Evolutionary conservation across 2,797 vertebrate genomes (phyloP).

Genomic region (Salmo trutta): DNA sequence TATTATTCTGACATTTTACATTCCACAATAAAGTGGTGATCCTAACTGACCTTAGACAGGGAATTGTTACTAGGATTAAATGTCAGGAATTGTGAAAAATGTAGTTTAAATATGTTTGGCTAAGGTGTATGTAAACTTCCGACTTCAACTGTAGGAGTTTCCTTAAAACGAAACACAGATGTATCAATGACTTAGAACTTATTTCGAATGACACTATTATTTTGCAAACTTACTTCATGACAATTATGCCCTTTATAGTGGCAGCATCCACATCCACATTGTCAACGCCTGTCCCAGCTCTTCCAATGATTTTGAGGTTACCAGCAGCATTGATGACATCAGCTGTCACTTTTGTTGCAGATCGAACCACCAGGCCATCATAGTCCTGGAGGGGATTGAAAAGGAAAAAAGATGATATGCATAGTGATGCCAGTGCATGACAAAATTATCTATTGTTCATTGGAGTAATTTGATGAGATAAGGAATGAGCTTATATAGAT

Average conservation of each 20-base stretch:
- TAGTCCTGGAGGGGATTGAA: slow-evolving; percentile 76
- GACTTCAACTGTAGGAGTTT: neutral
- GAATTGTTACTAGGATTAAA: too few species aligned
- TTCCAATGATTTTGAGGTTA: slow-evolving; percentile 89
- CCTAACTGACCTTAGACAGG: too few species aligned
- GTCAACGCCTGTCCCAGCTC: slow-evolving; percentile 95
- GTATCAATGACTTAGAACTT: neutral
- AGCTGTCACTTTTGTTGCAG: slow-evolving; percentile 92
- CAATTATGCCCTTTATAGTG: slow-evolving; percentile 90
- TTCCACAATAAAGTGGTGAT: too few species aligned
- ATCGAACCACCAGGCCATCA: slow-evolving; percentile 92
- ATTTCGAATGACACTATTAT: neutral
- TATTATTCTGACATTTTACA: too few species aligned
- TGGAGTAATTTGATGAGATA: neutral
- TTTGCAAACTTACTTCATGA: slow-evolving; percentile 90
- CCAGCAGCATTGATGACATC: slow-evolving; percentile 84
- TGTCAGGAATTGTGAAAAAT: too few species aligned
- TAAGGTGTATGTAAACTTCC: too few species aligned
- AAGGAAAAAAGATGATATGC: neutral
- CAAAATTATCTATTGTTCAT: neutral
- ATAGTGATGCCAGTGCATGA: neutral
- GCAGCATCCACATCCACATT: slow-evolving; percentile 95
- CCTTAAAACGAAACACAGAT: neutral
- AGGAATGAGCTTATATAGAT: neutral
- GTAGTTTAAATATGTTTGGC: too few species aligned